A percentile compares a stretch with the other conserved stretches of the same genome.
These are phyloP conservation scores for Sterna hirundo DNA, from an alignment of 2,113 vertebrate species.

Conservation along the genomic window DNA sequence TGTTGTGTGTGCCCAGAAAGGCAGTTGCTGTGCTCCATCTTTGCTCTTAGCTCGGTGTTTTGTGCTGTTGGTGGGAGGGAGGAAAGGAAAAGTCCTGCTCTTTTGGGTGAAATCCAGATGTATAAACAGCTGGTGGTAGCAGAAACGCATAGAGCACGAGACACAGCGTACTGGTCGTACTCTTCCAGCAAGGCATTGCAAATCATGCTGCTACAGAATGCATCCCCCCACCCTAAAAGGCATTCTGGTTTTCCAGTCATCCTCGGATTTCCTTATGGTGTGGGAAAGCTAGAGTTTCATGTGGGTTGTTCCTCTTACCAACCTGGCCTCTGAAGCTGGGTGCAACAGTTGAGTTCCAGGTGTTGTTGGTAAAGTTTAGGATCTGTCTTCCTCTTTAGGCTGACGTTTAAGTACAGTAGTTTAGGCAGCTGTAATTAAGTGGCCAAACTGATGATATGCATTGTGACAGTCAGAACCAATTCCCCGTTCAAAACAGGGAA, in stretches of 20 bases:
- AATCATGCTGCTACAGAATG: background rate
- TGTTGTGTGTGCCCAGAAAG: background rate
- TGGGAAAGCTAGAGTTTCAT: background rate
- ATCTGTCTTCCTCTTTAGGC: background rate
- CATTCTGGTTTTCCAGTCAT: background rate
- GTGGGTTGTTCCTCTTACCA: background rate
- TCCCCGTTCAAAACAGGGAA: background rate
- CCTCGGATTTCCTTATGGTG: background rate
- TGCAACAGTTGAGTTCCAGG: background rate
- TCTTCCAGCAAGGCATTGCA: background rate
- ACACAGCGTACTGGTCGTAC: accelerated
- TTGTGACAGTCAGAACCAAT: background rate
- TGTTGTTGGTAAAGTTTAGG: background rate
- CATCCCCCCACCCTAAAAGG: no score
- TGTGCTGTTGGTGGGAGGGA: background rate
- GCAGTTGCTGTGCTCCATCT: background rate
- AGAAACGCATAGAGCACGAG: background rate
- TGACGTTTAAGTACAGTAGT: background rate
- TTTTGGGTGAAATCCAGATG: background rate
- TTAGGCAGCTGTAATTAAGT: background rate
- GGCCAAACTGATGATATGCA: background rate
- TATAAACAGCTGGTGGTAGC: background rate
- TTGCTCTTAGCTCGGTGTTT: background rate
- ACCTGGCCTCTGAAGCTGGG: background rate
- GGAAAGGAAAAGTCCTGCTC: background rate